Base-by-base conservation (phyloP, 2,113 vertebrate genomes). In the Excalfactoria chinensis region DNA sequence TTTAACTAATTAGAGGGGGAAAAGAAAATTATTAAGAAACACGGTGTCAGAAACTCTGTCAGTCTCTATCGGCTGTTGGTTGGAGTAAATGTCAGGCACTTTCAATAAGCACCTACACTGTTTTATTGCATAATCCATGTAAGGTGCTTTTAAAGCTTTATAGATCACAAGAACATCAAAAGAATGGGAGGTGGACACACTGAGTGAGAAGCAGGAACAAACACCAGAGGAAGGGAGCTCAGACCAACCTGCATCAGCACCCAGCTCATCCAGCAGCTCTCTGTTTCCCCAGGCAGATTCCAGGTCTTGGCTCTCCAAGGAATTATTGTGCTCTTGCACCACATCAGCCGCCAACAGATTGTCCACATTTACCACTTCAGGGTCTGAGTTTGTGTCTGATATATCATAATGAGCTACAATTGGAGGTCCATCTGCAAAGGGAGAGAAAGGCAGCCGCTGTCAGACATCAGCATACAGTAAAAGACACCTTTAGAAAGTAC, bases 351-450 rank as follows among this genome's bases (percentile, higher is more conserved):
- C 98, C 97, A 99, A 98, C 89, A 99, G 98, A 98, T 95, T 98
- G 98, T 99, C 98, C 98, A 99, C 98, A 97, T 98, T 99, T 97
- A 99, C 97, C 97, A 98, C 98, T 97, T 99, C 99, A 86, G 98
- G 98, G 97, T 99, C 99, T 95, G 99, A 99, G 97, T 98, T 98
- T 97, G 99, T 99, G 97, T 99, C 99, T 96, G 98, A 99, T 97
- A 99, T 98, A 98, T 99, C 98, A 96, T 98, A 99, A 97, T 99
- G 98, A 98, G 98, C 98, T 97, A 99, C 97, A 97, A 99, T 97
- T 53, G 98, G 98, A 96, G 98, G 98, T 97, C 99, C 98, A 98
- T 98, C 99, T 99, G 98, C 97, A 98, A 97, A 94, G 93, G 98
- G 97, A 64, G 94, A 97, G 76, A 98, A 97, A 98, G 91, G 17